A percentile compares a stretch with the other conserved stretches of the same genome.
phyloP scores from a whole-genome alignment of 1,140 invertebrate genomes.

The Vanessa atalanta region DNA sequence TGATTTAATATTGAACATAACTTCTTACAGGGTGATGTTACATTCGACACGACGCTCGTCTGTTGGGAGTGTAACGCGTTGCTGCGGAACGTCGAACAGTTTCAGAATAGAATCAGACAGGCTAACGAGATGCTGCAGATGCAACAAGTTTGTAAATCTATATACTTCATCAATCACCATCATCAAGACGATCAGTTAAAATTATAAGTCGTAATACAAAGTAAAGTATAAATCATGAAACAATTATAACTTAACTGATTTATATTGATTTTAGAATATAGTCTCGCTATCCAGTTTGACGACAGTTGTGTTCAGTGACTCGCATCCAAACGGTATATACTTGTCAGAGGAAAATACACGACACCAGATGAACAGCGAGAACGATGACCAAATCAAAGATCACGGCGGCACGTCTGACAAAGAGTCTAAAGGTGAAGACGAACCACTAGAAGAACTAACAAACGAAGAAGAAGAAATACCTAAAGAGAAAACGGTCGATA shows the following conservation, averaged over 20 bases:
- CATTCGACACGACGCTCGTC: background rate
- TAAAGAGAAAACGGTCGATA: background rate
- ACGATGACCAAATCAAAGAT: background rate
- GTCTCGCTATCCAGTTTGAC: background rate
- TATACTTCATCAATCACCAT: too few relatives aligned
- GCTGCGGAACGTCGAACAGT: background rate
- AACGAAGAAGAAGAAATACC: background rate
- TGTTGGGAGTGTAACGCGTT: background rate
- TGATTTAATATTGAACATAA: background rate
- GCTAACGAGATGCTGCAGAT: background rate
- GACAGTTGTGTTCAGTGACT: background rate
- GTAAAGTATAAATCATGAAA: too few relatives aligned
- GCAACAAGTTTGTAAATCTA: background rate
- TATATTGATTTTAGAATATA: background rate
- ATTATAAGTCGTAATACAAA: too few relatives aligned
- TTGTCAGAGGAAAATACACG: background rate
- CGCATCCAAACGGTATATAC: background rate
- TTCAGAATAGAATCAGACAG: background rate
- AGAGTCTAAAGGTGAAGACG: background rate
- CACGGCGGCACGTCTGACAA: background rate
- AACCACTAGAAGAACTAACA: background rate
- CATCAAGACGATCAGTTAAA: too few relatives aligned
- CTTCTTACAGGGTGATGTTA: background rate
- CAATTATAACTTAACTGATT: too few relatives aligned
- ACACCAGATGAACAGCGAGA: background rate